phyloP scores from a whole-genome alignment of 2,797 vertebrate genomes.

The Peromyscus eremicus region DNA sequence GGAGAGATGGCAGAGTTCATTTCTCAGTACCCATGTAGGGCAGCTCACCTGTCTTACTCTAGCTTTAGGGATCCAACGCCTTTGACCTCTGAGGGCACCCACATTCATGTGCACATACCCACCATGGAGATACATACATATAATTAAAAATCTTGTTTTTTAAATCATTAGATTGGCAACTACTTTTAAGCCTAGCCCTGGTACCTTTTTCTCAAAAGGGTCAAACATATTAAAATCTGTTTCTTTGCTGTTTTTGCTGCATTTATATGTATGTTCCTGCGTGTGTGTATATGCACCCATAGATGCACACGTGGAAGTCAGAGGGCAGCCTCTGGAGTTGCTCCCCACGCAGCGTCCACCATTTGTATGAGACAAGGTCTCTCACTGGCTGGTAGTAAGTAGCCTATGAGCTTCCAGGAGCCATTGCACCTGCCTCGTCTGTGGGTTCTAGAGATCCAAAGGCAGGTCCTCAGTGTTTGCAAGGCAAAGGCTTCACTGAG shows the following conservation, averaged over 20 bases:
- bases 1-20: background rate
- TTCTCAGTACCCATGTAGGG: background rate
- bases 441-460: background rate
- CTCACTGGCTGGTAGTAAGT: background rate
- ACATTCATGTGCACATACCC: background rate
- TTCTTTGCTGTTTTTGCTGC: background rate
- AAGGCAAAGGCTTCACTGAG: background rate
- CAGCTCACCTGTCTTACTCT: background rate
- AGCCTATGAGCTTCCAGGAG: background rate
- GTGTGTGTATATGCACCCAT: background rate
- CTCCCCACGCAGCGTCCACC: background rate
- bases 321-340: background rate
- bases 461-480: background rate
- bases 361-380: background rate
- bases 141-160: background rate
- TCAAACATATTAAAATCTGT: background rate
- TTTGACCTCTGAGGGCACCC: background rate
- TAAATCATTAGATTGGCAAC: background rate
- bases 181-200: conserved; percentile 1
- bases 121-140: background rate
- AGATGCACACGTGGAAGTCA: background rate
- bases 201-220: conserved; percentile 10
- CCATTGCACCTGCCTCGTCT: too few species aligned
- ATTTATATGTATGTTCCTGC: background rate
- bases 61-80: background rate